Evolutionary conservation across 2,113 vertebrate genomes (phyloP).

Genomic region (Ophthalmolycus amberensis): DNA sequence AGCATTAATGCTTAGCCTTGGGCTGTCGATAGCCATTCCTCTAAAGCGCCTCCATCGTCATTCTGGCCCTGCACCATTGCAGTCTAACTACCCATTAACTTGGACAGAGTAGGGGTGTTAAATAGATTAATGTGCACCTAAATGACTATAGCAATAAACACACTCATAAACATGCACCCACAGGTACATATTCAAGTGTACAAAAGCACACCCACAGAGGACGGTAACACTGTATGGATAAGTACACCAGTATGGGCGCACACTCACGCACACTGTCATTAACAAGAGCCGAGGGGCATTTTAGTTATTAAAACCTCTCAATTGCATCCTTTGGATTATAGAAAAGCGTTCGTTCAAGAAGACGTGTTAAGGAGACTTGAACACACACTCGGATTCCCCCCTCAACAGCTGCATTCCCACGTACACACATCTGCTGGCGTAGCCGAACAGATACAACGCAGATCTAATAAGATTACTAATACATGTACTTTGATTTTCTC

Average conservation of each 20-base stretch:
- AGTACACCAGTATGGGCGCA: slow-evolving; percentile 20
- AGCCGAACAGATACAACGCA: neutral
- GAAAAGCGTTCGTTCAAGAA: slow-evolving; percentile 40
- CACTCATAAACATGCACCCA: slow-evolving; percentile 74
- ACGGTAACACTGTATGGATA: slow-evolving; percentile 13
- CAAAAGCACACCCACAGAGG: slow-evolving; percentile 28
- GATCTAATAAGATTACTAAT: slow-evolving; percentile 27
- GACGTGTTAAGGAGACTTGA: slow-evolving; percentile 19
- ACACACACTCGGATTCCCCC: neutral
- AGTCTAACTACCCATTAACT: slow-evolving; percentile 75
- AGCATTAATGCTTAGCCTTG: slow-evolving; percentile 69
- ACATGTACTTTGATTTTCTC: slow-evolving; percentile 25
- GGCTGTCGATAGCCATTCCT: slow-evolving; percentile 71
- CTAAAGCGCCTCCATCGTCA: slow-evolving; percentile 67
- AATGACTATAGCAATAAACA: slow-evolving; percentile 74
- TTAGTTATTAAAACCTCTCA: slow-evolving; percentile 68
- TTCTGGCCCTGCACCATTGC: slow-evolving; percentile 71
- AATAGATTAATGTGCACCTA: slow-evolving; percentile 73
- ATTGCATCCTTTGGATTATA: slow-evolving; percentile 46
- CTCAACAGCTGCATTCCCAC: neutral
- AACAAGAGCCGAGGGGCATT: slow-evolving; percentile 55
- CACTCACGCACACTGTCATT: slow-evolving; percentile 20
- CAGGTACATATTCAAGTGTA: slow-evolving; percentile 58
- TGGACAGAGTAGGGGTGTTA: slow-evolving; percentile 69
- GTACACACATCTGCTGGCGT: neutral